phyloP scores from a whole-genome alignment of 1,140 invertebrate species.

The Drosophila sproati region DNA sequence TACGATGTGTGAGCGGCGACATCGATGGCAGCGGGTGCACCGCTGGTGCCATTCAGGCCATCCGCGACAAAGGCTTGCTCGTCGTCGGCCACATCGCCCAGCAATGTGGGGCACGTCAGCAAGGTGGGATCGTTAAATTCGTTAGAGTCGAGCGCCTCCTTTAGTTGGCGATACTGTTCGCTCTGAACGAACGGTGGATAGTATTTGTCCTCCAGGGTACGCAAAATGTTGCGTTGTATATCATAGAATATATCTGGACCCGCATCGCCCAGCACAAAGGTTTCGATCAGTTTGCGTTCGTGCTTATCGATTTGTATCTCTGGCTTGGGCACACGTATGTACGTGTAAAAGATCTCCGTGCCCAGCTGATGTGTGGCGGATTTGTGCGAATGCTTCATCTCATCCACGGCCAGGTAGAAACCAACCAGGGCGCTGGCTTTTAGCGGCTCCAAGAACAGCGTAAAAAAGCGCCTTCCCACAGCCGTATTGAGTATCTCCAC shows the following conservation, averaged over 20 bases:
- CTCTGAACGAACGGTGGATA: slow-evolving; percentile 95
- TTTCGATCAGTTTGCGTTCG: slow-evolving; percentile 92
- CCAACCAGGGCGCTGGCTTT: slow-evolving; percentile 92
- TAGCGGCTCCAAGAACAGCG: slow-evolving; percentile 92
- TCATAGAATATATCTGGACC: slow-evolving; percentile 95
- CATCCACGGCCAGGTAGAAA: slow-evolving; percentile 95
- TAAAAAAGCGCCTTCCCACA: slow-evolving; percentile 89
- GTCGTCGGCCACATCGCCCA: slow-evolving; percentile 71
- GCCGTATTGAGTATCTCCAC: slow-evolving; percentile 89
- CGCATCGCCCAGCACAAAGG: slow-evolving; percentile 91
- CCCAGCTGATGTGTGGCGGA: slow-evolving; percentile 94
- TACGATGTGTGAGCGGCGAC: slow-evolving; percentile 93
- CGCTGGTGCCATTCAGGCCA: slow-evolving; percentile 51
- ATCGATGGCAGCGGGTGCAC: slow-evolving; percentile 86
- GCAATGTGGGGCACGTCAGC: slow-evolving; percentile 55
- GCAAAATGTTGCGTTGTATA: slow-evolving; percentile 92
- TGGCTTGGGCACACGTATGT: slow-evolving; percentile 91
- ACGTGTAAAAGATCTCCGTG: slow-evolving; percentile 95
- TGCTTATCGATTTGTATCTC: slow-evolving; percentile 88
- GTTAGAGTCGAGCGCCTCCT: slow-evolving; percentile 89
- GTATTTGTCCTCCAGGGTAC: slow-evolving; percentile 93
- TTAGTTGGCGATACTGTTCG: slow-evolving; percentile 92
- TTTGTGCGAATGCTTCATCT: slow-evolving; percentile 89
- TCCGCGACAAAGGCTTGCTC: slow-evolving; percentile 60
- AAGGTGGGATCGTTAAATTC: slow-evolving; percentile 85